These are phyloP conservation scores for Berghia stephanieae DNA, from an alignment of 1,140 invertebrate species.

Conservation along the genomic window DNA sequence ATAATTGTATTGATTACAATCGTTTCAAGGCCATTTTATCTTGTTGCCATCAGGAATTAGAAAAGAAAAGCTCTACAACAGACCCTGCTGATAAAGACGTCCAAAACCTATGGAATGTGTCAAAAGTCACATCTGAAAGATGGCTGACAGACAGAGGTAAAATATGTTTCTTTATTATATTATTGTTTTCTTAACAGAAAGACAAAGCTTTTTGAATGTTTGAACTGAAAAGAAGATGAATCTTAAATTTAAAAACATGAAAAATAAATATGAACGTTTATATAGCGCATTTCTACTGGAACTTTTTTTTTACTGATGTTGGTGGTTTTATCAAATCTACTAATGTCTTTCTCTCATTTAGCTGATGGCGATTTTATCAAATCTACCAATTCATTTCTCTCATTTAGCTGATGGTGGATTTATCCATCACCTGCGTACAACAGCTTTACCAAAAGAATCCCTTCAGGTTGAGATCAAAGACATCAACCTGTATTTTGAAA, in stretches of 20 bases:
- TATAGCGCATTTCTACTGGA: neutral
- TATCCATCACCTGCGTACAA: constrained; percentile 15
- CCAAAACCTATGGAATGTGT: constrained; percentile 79
- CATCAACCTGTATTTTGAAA: constrained; percentile 72
- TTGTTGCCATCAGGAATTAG: neutral
- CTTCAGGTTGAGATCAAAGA: constrained; percentile 70
- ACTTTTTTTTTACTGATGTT: neutral
- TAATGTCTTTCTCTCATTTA: too few species aligned
- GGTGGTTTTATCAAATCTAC: too few species aligned
- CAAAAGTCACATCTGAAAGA: constrained; percentile 70
- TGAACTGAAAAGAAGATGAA: too few species aligned
- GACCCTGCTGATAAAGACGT: neutral
- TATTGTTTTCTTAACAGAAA: too few species aligned
- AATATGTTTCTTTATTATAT: too few species aligned
- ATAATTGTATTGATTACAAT: too few species aligned
- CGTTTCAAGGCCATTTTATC: too few species aligned
- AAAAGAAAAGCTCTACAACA: neutral
- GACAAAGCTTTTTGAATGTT: too few species aligned
- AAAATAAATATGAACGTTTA: too few species aligned
- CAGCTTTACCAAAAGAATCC: constrained; percentile 66
- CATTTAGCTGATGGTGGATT: constrained; percentile 22
- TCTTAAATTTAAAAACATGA: too few species aligned
- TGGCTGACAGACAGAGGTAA: constrained; percentile 64
- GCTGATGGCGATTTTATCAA: too few species aligned
- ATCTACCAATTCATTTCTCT: too few species aligned